Percentiles rank a stretch among this genome's conserved stretches.
These are phyloP conservation scores for Dolomedes plantarius DNA, from an alignment of 2,888 invertebrate species.

Conservation along the genomic window DNA sequence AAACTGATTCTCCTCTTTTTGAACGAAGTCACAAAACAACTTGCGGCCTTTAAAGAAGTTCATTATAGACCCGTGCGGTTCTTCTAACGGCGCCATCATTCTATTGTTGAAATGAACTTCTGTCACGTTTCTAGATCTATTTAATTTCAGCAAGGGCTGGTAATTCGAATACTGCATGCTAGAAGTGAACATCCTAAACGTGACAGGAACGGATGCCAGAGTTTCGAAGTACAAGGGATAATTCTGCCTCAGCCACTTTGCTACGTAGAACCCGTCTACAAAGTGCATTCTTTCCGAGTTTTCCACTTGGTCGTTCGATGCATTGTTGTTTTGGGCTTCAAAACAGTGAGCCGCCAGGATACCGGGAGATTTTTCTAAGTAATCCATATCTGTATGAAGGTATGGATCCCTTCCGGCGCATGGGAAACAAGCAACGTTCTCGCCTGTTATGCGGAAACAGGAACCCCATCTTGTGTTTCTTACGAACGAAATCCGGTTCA, in stretches of 20 bases:
- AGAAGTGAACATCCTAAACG: slow-evolving; percentile 73
- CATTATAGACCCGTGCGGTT: slow-evolving; percentile 75
- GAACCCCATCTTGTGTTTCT: neutral
- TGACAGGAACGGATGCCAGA: slow-evolving; percentile 75
- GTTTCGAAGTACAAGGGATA: slow-evolving; percentile 75
- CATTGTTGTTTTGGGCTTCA: slow-evolving; percentile 70
- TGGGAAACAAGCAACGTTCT: too few relatives aligned
- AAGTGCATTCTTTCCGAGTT: slow-evolving; percentile 74
- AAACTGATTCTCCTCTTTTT: neutral
- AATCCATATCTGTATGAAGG: slow-evolving; percentile 75
- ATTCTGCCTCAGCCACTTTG: slow-evolving; percentile 75
- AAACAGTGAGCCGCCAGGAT: slow-evolving; percentile 76
- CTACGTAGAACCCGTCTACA: slow-evolving; percentile 76
- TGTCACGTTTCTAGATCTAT: slow-evolving; percentile 74
- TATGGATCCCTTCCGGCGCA: too few relatives aligned
- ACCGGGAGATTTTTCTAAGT: slow-evolving; percentile 76
- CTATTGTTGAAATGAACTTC: slow-evolving; percentile 76
- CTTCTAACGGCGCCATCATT: slow-evolving; percentile 75
- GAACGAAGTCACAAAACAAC: slow-evolving; percentile 22
- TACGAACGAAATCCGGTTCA: neutral
- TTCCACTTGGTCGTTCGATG: too few relatives aligned
- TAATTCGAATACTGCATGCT: slow-evolving; percentile 25
- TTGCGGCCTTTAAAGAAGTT: slow-evolving; percentile 76
- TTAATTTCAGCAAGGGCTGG: slow-evolving; percentile 75
- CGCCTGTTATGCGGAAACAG: neutral